Conservation (phyloP, 1,140 invertebrate genomes). For the Mactra quadrangularis region DNA sequence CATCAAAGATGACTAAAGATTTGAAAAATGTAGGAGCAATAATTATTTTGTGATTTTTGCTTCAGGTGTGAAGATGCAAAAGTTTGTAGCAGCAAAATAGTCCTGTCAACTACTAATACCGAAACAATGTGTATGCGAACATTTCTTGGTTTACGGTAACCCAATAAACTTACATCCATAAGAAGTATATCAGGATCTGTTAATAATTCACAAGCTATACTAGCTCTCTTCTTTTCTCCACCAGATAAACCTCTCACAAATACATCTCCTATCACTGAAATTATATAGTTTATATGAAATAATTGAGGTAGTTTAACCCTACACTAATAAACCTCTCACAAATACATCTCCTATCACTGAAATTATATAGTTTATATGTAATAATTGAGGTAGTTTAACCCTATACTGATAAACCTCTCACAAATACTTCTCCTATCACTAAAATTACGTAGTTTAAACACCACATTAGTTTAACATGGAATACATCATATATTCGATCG, state of each 20-base stretch:
- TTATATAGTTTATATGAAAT: conserved; percentile 1
- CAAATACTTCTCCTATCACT: conserved; percentile 92
- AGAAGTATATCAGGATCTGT: conserved; percentile 94
- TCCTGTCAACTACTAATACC: neutral
- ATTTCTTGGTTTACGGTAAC: neutral
- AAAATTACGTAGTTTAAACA: conserved; percentile 45
- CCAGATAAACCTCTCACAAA: conserved; percentile 92
- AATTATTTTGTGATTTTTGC: too few relatives aligned
- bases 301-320: too few relatives aligned
- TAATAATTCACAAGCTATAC: conserved; percentile 93
- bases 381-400: neutral
- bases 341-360: conserved; percentile 92
- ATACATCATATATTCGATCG: neutral
- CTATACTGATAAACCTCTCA: conserved; percentile 88
- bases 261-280: conserved; percentile 91
- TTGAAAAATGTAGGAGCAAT: too few relatives aligned
- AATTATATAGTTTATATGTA: conserved; percentile 20
- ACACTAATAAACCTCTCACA: conserved; percentile 89
- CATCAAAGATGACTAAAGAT: too few relatives aligned
- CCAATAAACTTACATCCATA: conserved; percentile 89
- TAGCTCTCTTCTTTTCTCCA: conserved; percentile 94
- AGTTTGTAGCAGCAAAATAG: neutral
- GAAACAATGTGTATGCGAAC: neutral
- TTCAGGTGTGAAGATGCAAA: neutral
- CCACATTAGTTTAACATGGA: too few relatives aligned